These are phyloP conservation scores for Diorhabda carinulata DNA, from an alignment of 1,140 invertebrate species.

Conservation along the genomic window DNA sequence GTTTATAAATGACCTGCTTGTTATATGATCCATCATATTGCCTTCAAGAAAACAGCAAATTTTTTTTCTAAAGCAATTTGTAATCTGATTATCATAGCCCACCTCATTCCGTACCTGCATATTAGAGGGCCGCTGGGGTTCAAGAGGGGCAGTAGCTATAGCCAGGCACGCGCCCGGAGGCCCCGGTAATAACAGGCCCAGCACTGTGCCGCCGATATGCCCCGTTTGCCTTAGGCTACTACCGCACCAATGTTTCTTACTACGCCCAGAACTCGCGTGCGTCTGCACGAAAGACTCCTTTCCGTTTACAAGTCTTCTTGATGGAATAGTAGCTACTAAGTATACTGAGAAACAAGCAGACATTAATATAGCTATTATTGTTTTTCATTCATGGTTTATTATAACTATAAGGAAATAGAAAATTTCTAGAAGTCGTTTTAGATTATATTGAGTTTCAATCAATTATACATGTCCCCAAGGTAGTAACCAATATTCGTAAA, in stretches of 20 bases:
- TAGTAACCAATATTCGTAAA: too few species aligned
- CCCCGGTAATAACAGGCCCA: slow-evolving; percentile 12
- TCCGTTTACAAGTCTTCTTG: slow-evolving; percentile 1
- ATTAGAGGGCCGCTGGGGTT: slow-evolving; percentile 1
- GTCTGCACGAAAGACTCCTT: slow-evolving; percentile 1
- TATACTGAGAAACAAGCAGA: too few species aligned
- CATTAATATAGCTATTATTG: too few species aligned
- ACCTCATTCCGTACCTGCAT: slow-evolving; percentile 11
- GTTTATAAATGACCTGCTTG: too few species aligned
- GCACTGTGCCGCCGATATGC: slow-evolving; percentile 1
- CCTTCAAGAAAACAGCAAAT: too few species aligned
- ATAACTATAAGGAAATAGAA: too few species aligned
- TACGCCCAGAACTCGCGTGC: slow-evolving; percentile 16
- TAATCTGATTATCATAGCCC: not conserved
- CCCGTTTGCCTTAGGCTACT: slow-evolving; percentile 6
- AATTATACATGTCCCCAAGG: too few species aligned
- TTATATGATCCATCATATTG: too few species aligned
- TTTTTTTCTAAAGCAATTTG: too few species aligned
- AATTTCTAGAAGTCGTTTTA: too few species aligned
- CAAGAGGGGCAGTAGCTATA: slow-evolving; percentile 11
- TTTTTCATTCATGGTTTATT: too few species aligned
- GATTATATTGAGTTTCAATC: too few species aligned
- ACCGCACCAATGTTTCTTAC: slow-evolving; percentile 2
- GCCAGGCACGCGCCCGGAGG: slow-evolving; percentile 14
- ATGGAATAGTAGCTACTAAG: not conserved